Conservation (phyloP, 1,140 invertebrate genomes). For the Aethina tumida region DNA sequence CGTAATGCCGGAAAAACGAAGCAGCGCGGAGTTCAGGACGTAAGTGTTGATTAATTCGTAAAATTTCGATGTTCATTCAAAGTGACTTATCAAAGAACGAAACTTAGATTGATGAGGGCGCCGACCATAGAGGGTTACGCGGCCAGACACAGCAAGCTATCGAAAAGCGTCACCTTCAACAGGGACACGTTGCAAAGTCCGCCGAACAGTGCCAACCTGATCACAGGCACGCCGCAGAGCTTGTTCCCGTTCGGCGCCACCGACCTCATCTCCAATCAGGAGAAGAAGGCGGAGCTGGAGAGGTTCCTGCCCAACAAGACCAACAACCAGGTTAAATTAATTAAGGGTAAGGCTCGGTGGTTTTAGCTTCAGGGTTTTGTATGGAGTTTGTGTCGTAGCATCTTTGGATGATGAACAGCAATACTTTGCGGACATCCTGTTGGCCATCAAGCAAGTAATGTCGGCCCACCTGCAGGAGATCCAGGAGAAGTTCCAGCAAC, state of each 20-base stretch:
- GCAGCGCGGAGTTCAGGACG: slow-evolving; percentile 47
- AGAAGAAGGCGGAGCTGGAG: slow-evolving; percentile 24
- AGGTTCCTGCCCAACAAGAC: slow-evolving; percentile 28
- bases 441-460: slow-evolving; percentile 66
- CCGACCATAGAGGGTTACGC: slow-evolving; percentile 79
- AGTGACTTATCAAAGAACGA: too few relatives aligned
- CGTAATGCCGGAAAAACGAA: slow-evolving; percentile 35
- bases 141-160: slow-evolving; percentile 73
- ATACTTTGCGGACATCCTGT: slow-evolving; percentile 62
- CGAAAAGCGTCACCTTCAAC: slow-evolving; percentile 83
- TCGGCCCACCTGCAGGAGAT: slow-evolving; percentile 57
- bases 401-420: slow-evolving; percentile 56
- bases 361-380: slow-evolving; percentile 3
- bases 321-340: slow-evolving; percentile 31
- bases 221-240: slow-evolving; percentile 20
- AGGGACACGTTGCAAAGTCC: slow-evolving; percentile 71
- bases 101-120: slow-evolving; percentile 56
- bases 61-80: too few relatives aligned
- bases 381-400: slow-evolving; percentile 6
- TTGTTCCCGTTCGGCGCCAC: slow-evolving; percentile 22
- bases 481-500: slow-evolving; percentile 54
- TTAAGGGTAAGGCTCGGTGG: slow-evolving; percentile 27
- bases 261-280: slow-evolving; percentile 11
- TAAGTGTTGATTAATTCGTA: background rate
- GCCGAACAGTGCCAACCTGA: slow-evolving; percentile 43